Base-by-base conservation (phyloP, 1,140 invertebrate species). In the Harpegnathos saltator region DNA sequence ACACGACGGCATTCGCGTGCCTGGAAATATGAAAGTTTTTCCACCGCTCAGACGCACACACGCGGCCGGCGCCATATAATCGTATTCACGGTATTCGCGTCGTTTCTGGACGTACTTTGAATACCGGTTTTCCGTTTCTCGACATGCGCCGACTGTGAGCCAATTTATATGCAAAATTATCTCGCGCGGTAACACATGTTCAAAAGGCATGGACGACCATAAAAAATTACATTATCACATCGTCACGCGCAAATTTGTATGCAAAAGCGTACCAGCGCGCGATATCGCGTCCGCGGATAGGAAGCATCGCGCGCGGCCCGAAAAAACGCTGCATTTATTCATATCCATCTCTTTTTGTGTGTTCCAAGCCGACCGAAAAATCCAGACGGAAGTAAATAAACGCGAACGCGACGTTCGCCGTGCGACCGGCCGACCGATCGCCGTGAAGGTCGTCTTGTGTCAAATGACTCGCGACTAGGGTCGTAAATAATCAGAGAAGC, bases 91-190 rank as follows among this genome's bases (percentile, higher is more conserved):
- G 73, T 83, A 69, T 88, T 82, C 82, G 69, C 83, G 48, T 65
- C 62, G 69, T 72, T n/a, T 68, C 75, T 80, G 86, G 84, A 83
- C 84, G 83, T 82, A 73, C 83, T 85, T 88, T 83, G 83, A 89
- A 89, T 89, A 88, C 86, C 86, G 73, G 86, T 85, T 88, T 84
- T 69, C 86, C 86, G 72, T 88, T 88, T 88, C 87, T 88, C 87
- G 83, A 73, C 82, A 84, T 71, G 71, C 84, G 84, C 72, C 81
- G 84, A 83, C 84, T 85, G 82, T 75, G 69, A 82, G 87, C 77
- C 87, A 89, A 89, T 89, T 89, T 89, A 89, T 89, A 89, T 89
- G 87, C 87, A 89, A 89, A 89, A 89, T 88, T 89, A 89, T 82
- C 87, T 84, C 61, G 54, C 87, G 73, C 82, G 69, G 86, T 78